Conservation (phyloP, 2,888 invertebrate species). For the Tolmerus cingulatus region DNA sequence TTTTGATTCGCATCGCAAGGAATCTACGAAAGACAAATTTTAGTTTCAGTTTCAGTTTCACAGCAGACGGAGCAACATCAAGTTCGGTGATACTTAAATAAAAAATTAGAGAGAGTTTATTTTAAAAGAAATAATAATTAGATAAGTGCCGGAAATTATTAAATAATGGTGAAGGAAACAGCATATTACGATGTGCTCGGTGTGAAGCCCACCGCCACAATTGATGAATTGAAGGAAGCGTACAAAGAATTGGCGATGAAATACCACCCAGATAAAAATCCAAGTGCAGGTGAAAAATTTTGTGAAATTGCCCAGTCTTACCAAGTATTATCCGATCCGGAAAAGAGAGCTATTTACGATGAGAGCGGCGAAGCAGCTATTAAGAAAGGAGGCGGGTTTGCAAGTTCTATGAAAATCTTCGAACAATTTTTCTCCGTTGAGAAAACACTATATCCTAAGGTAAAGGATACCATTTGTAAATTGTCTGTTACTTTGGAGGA, state of each 20-base stretch:
- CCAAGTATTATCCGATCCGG: conserved; percentile 94
- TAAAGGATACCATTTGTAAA: conserved; percentile 94
- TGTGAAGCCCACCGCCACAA: conserved; percentile 85
- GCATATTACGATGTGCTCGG: conserved; percentile 94
- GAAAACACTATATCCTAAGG: no score
- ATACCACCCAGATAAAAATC: conserved; percentile 96
- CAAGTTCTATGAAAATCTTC: no score
- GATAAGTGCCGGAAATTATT: neutral
- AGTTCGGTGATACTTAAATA: no score
- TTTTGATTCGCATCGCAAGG: no score
- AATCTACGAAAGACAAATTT: no score
- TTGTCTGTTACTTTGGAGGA: conserved; percentile 92
- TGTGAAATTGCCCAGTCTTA: conserved; percentile 98
- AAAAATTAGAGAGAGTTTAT: no score
- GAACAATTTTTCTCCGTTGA: no score
- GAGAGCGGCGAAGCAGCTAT: conserved; percentile 90
- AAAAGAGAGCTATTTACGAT: conserved; percentile 92
- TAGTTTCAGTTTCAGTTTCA: no score
- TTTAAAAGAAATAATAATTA: no score
- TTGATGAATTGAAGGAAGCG: conserved; percentile 95
- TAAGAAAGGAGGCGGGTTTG: conserved; percentile 94
- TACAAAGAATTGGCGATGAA: conserved; percentile 95
- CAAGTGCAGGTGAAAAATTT: conserved; percentile 95
- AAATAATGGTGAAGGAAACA: conserved; percentile 96
- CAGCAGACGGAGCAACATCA: no score